A percentile compares a stretch with the other conserved stretches of the same genome.
These are phyloP conservation scores for Salmo trutta DNA, from an alignment of 2,797 vertebrate genomes.

Conservation along the genomic window DNA sequence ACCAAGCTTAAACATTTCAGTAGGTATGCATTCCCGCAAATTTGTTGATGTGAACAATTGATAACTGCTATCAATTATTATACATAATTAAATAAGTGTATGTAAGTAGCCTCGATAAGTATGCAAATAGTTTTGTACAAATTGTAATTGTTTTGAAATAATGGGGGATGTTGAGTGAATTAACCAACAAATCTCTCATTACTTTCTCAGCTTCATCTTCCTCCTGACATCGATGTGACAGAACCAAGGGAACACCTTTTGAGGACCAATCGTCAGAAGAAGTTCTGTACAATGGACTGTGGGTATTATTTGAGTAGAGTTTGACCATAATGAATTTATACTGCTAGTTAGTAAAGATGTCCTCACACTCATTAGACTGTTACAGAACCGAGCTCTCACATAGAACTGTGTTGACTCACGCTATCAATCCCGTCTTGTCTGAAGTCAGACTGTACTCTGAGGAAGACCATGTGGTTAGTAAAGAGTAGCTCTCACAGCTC, in stretches of 20 bases:
- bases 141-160: not conserved
- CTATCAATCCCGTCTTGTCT: not conserved
- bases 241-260: conserved; percentile 44
- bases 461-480: conserved; percentile 28
- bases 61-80: not conserved
- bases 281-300: conserved; percentile 51
- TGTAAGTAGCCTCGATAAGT: too few relatives aligned
- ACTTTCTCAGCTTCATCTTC: conserved; percentile 62
- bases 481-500: conserved; percentile 21
- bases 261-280: conserved; percentile 15
- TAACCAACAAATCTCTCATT: not conserved
- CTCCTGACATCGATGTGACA: conserved; percentile 63
- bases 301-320: conserved; percentile 62
- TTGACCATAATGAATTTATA: conserved; percentile 64
- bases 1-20: conserved; percentile 74
- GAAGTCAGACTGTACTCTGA: not conserved
- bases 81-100: too few relatives aligned
- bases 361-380: conserved; percentile 25
- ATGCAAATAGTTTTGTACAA: not conserved
- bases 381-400: conserved; percentile 22
- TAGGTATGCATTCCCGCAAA: conserved; percentile 42
- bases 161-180: not conserved
- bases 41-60: not conserved
- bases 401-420: not conserved
- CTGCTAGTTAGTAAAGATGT: conserved; percentile 47